Evolutionary conservation across 2,888 invertebrate species (phyloP), one percentile per base, ranked within the genome.

Genomic region (Eustalomyia histrio): DNA sequence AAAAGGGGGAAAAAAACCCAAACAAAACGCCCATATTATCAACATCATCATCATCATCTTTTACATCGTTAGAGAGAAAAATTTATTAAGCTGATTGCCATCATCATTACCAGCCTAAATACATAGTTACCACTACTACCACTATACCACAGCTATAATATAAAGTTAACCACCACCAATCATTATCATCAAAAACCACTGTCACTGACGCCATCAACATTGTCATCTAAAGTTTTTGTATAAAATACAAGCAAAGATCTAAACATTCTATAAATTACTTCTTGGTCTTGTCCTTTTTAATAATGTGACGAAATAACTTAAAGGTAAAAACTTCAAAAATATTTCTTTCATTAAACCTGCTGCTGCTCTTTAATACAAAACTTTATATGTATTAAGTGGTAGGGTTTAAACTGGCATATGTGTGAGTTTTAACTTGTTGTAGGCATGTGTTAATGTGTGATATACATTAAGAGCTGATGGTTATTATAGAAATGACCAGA

Each of bases 161-260:
- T 43, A 39, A 61, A 14, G 5, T 57, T 47, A 18, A 60, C 1
- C 50, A 69, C 16, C 58, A 65, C 74, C 69, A 60, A 35, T 7
- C 50, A 71, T 71, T 60, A 64, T 53, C 57, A 73, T 69, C 52
- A 69, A 80, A 75, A 69, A 64, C 79, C 79, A 67, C 75, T 80
- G 69, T 71, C 79, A 75, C 61, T 75, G 53, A 52, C 64, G 60
- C 21, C 52, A 76, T 58, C 64, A 73, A 57, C 57, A 60, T 50
- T 64, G 52, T 43, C 29, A 67, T 29, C n/a, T 53, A 39, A 2
- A 39, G 2, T 39, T 39, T 39, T 12, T 47, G 43, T 47, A n/a
- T n/a, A n/a, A 29, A 29, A 7, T 47, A 47, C 2, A 39, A 29
- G 12, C 6, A 39, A 47, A 47, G 43, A n/a, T 47, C 43, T 14